Evolutionary conservation across 2,113 vertebrate genomes (phyloP), one percentile per base, ranked within the genome.

Genomic region (Accipiter virgatus): DNA sequence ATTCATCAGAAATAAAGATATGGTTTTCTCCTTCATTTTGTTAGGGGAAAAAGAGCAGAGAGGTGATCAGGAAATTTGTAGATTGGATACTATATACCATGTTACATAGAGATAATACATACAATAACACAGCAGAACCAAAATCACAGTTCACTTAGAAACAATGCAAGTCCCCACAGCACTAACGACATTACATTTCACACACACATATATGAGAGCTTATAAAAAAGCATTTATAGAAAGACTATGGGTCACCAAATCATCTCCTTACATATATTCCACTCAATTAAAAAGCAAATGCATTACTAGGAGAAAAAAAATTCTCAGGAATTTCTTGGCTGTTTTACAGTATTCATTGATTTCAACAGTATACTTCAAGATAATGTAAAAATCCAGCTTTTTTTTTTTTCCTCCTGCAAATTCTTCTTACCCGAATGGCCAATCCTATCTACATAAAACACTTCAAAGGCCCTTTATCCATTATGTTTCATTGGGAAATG

Each of bases 251-350:
- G 42, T 55, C 56, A 82, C 32, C 62, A 82, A 75, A 77, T 62
- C 32, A 73, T 15, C n/a, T 83, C 53, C n/a, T 48, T 38, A 80
- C 20, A 65, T n/a, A 70, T 2, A 70, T 10, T 90, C 27, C n/a
- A 80, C 82, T 80, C 78, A 87, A 87, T 80, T 94, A 94, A 93
- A 95, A 95, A 83, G 36, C 11, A 90, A 80, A 82, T 43, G 10
- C 32, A 95, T 15, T 59, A 48, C 3, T n/a, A 75, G 22, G 10
- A 62, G 10, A 48, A 83, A 42, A 22, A 36, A 48, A 34, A 42
- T 7, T 31, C 31, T 7, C 58, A 70, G 58, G 45, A 85, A 59
- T 86, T 90, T 78, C 45, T 86, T 83, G 53, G 58, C 67, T 58
- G 8, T 83, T 92, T 80, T 83, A 77, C 32, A 36, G 10, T 13